Base-by-base conservation (phyloP, 1,140 invertebrate genomes). In the Heliconius himera region DNA sequence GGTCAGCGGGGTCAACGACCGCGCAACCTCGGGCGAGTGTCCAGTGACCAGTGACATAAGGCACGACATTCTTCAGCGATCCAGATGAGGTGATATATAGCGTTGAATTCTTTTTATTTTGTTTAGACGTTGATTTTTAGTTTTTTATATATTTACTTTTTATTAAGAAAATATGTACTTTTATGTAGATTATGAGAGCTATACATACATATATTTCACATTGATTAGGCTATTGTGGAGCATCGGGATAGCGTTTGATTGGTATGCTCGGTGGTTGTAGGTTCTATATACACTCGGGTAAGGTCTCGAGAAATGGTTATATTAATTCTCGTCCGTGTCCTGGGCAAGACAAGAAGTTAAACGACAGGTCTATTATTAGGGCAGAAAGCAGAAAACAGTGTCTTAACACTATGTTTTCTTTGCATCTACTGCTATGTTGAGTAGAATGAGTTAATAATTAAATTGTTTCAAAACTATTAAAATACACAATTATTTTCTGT, bases 1-100 rank as follows among this genome's bases (percentile, higher is more conserved):
- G 91, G 90, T 91, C 90, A 91, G 82, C 77, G 79, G 85, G 90
- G 90, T 90, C 90, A 82, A 79, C 72, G 89, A 87, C 87, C 85
- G 87, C 88, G 82, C 90, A 90, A 92, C 91, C 89, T 90, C 87
- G 72, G 26, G 77, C 83, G 74, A 82, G 76, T 83, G 80, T 82
- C 85, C 86, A 85, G 83, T 87, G 76, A 81, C 85, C 86, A 85
- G 83, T 87, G 76, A 81, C 74, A 82, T 72, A 85, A 84, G 83
- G 75, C 76, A 85, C 85, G 83, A 80, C 29, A 81, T 81, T 81
- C 80, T 81, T 81, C 26, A 75, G 38, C 38, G 36, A 72, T 41
- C 70, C 18, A 36, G 70, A 36, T 72, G 70, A 72, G n/a, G 26
- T 66, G 26, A 26, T 66, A 26, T 66, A 29, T 13, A 6, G 22